phyloP scores from a whole-genome alignment of 2,113 vertebrate species.

The Phodopus roborovskii region DNA sequence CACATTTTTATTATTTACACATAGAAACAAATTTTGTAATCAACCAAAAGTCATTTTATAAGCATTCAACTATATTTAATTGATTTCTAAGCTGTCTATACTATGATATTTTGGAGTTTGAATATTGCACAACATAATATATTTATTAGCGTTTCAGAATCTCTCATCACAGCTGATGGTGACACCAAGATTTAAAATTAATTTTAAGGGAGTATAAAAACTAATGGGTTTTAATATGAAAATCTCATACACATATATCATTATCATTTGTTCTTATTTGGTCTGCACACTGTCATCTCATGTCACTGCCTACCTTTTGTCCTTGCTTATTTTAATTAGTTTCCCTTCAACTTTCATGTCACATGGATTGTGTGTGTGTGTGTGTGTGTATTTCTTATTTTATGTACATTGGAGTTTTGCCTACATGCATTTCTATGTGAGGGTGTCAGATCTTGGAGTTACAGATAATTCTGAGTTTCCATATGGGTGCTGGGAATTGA shows the following conservation, averaged over 20 bases:
- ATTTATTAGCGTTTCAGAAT: background rate
- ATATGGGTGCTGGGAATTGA: no score
- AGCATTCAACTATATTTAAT: background rate
- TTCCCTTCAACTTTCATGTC: background rate
- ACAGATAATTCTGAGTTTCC: no score
- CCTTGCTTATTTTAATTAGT: background rate
- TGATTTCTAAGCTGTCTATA: background rate
- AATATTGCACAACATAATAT: background rate
- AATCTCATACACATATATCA: background rate
- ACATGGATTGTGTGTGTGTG: background rate
- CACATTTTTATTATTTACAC: background rate
- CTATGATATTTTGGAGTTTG: background rate
- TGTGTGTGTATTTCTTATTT: no score
- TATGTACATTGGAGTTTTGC: no score
- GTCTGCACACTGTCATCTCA: background rate
- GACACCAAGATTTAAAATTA: background rate
- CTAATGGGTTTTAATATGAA: background rate
- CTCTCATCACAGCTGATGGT: background rate
- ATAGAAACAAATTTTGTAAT: background rate
- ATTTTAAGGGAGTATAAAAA: background rate
- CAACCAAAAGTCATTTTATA: background rate
- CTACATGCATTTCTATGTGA: no score
- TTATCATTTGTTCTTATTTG: background rate
- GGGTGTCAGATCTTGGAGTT: no score
- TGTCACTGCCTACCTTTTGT: rapidly evolving